A percentile compares a stretch with the other conserved stretches of the same genome.
phyloP scores from a whole-genome alignment of 2,888 invertebrate genomes.

The Pocota personata region DNA sequence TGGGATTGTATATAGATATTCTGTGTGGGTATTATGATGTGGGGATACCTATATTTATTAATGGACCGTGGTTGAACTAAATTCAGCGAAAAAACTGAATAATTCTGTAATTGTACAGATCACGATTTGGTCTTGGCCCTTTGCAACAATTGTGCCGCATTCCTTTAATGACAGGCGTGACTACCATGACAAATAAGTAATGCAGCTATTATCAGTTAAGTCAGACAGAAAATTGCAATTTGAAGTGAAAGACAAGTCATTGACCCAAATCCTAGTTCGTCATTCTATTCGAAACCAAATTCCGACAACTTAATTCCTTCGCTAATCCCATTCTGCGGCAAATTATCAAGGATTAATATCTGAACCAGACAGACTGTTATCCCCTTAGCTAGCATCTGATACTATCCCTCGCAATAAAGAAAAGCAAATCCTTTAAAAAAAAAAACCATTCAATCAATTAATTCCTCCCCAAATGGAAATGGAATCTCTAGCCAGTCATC shows the following conservation, averaged over 20 bases:
- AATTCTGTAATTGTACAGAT: not conserved
- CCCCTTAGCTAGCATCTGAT: not conserved
- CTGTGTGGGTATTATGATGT: too few relatives aligned
- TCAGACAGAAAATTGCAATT: too few relatives aligned
- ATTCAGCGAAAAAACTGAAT: not conserved
- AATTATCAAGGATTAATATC: constrained; percentile 24
- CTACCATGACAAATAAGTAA: too few relatives aligned
- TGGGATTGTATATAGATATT: not conserved
- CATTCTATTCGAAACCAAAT: not conserved
- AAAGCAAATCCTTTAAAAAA: not conserved
- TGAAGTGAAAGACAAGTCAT: too few relatives aligned
- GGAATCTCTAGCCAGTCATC: constrained; percentile 27
- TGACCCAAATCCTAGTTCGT: not conserved
- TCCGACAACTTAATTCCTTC: not conserved
- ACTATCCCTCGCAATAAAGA: not conserved
- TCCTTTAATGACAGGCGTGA: too few relatives aligned
- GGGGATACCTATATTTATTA: not conserved
- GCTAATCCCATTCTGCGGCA: constrained; percentile 26
- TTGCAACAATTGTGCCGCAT: too few relatives aligned
- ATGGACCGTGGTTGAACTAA: not conserved
- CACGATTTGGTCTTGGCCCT: too few relatives aligned
- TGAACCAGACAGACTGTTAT: not conserved
- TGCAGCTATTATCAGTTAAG: too few relatives aligned
- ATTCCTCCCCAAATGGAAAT: constrained; percentile 26
- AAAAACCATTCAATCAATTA: constrained; percentile 56